Evolutionary conservation across 2,113 vertebrate genomes (phyloP).

Genomic region (Anolis sagrei): DNA sequence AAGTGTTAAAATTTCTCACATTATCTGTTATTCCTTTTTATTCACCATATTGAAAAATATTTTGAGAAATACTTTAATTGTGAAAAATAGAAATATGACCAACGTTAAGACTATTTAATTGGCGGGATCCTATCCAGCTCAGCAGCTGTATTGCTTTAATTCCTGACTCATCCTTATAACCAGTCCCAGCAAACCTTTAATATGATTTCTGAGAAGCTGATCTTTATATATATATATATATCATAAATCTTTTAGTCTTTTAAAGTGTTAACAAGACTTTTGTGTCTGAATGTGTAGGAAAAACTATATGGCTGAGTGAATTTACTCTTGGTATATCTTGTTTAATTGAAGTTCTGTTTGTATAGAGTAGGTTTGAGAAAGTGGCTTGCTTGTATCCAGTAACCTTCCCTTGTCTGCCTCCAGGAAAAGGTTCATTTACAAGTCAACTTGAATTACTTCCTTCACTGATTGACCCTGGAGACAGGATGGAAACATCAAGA

Average conservation of each 20-base stretch:
- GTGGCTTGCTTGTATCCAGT: neutral
- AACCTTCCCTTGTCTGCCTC: neutral
- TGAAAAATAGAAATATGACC: neutral
- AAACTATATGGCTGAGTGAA: neutral
- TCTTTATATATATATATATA: neutral
- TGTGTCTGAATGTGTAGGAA: neutral
- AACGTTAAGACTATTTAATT: neutral
- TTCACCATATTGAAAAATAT: neutral
- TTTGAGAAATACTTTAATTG: neutral
- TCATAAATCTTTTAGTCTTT: neutral
- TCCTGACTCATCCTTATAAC: neutral
- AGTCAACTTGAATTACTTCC: neutral
- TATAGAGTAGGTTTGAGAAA: neutral
- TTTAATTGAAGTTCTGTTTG: neutral
- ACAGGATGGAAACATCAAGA: neutral
- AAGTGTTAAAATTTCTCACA: neutral
- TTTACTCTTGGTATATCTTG: neutral
- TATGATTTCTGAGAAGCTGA: neutral
- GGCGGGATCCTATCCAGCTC: neutral
- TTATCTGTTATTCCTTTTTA: neutral
- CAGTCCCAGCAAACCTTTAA: neutral
- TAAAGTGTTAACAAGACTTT: neutral
- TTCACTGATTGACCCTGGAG: neutral
- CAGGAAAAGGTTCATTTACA: neutral
- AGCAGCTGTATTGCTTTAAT: neutral